Percentiles rank a stretch among this genome's conserved stretches.
Evolutionary conservation across 35 echinoderm and acorn worm genomes (phyloP).

Genomic region (Chiridota heheva): DNA sequence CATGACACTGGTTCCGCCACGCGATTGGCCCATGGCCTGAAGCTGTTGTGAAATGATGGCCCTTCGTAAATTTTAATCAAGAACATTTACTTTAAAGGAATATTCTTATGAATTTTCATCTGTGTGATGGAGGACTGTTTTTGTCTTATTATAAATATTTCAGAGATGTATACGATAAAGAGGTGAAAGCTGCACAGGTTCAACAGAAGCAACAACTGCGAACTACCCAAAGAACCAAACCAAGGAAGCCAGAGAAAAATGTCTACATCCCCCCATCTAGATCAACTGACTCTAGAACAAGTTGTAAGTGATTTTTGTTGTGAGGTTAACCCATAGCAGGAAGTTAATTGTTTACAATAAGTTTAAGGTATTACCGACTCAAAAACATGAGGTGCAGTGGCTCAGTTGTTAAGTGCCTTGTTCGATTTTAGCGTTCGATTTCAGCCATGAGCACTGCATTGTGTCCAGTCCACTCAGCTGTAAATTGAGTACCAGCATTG

Average conservation of each 20-base stretch:
- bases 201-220: constrained; percentile 6
- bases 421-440: too few species aligned
- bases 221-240: constrained; percentile 9
- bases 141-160: neutral
- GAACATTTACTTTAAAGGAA: too few species aligned
- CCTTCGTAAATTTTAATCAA: too few species aligned
- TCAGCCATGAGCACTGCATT: too few species aligned
- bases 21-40: too few species aligned
- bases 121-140: too few species aligned
- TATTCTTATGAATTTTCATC: too few species aligned
- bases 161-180: constrained; percentile 63
- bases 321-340: neutral
- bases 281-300: neutral
- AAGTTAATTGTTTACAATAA: neutral
- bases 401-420: neutral
- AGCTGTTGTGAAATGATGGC: too few species aligned
- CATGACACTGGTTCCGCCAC: too few species aligned
- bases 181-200: constrained; percentile 25
- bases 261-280: constrained; percentile 16
- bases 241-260: constrained; percentile 40
- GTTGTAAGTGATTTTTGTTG: neutral
- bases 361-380: neutral
- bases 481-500: too few species aligned
- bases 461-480: too few species aligned
- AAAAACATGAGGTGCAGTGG: neutral